Percentiles rank a stretch among this genome's conserved stretches.
phyloP scores from a whole-genome alignment of 2,888 invertebrate species.

The Catocala fraxini region DNA sequence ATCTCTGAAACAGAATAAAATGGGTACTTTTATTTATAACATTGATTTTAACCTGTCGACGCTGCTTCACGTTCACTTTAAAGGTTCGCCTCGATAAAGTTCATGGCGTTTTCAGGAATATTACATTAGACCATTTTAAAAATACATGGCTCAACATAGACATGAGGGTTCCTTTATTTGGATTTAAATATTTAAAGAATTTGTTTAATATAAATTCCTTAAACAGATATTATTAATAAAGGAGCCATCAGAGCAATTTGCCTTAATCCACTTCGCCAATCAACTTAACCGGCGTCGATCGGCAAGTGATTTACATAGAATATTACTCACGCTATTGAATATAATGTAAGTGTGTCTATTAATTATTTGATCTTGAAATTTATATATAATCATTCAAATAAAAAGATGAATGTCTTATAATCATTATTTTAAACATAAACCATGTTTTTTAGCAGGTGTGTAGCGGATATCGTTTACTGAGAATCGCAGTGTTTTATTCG shows the following conservation, averaged over 20 bases:
- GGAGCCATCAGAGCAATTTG: background rate
- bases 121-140: background rate
- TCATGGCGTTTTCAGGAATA: background rate
- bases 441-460: too few relatives aligned
- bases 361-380: too few relatives aligned
- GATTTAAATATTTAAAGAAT: conserved; percentile 7
- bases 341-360: too few relatives aligned
- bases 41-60: too few relatives aligned
- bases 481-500: too few relatives aligned
- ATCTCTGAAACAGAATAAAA: too few relatives aligned
- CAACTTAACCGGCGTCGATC: background rate
- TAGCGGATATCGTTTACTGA: too few relatives aligned
- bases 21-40: too few relatives aligned
- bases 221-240: conserved; percentile 5
- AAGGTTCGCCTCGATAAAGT: background rate
- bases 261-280: background rate
- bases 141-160: background rate
- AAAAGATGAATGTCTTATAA: too few relatives aligned
- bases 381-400: too few relatives aligned
- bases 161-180: background rate
- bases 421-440: too few relatives aligned
- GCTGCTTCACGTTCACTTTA: too few relatives aligned
- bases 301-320: background rate
- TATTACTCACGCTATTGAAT: background rate
- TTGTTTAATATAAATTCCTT: conserved; percentile 7